Evolutionary conservation across 2,113 vertebrate species (phyloP).

Genomic region (Corythaeola cristata): DNA sequence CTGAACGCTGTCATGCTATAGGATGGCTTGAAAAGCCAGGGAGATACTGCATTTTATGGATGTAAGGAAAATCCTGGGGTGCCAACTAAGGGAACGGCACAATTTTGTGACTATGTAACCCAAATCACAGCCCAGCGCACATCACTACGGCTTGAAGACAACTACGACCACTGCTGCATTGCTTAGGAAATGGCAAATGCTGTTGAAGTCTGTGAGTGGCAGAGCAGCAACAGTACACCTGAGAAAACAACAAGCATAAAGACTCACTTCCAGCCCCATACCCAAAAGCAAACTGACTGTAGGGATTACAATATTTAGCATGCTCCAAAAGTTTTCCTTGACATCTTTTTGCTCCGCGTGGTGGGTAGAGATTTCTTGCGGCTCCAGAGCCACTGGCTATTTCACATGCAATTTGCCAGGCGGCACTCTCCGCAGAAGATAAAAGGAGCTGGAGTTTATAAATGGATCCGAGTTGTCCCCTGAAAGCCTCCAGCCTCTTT

Average conservation of each 20-base stretch:
- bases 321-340: not conserved
- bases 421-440: not conserved
- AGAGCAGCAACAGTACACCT: not conserved
- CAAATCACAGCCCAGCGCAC: not conserved
- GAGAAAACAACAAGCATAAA: not conserved
- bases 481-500: not conserved
- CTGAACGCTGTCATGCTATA: not conserved
- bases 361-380: not conserved
- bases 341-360: not conserved
- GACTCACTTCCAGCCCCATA: not conserved
- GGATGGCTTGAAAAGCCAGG: not conserved
- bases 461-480: rapidly evolving
- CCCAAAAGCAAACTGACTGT: not conserved
- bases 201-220: not conserved
- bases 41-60: not conserved
- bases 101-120: not conserved
- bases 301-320: not conserved
- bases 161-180: not conserved
- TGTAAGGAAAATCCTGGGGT: not conserved
- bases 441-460: not conserved
- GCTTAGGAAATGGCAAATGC: not conserved
- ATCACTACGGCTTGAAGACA: not conserved
- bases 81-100: not conserved
- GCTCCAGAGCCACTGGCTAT: not conserved
- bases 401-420: not conserved